Evolutionary conservation across 2,113 vertebrate species (phyloP), one percentile per base, ranked within the genome.

Genomic region (Alaudala cheleensis): DNA sequence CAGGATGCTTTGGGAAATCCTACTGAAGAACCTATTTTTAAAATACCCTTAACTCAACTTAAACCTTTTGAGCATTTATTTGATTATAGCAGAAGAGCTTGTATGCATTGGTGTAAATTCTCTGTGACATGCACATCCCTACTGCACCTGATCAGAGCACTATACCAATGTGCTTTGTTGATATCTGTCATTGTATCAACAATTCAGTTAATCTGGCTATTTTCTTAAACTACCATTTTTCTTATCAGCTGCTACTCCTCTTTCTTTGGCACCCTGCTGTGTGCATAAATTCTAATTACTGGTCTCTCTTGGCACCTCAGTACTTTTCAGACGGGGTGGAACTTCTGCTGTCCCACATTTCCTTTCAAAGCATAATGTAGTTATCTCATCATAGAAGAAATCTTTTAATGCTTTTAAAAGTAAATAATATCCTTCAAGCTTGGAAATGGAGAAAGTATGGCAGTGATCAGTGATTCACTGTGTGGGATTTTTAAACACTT

Each of bases 321-420:
- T 24, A 51, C 33, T 14, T 91, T 89, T 91, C 73, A 87, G 57
- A 82, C 0, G 0, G 22, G 45, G 89, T 67, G 26, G n/a, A 91
- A 90, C 56, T 87, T 83, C 28, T 61, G 18, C 62, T 81, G 45
- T 67, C 37, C 22, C 24, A 57, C 5, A 3, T 70, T 87, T 82
- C 31, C 76, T 95, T 92, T 82, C 67, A 88, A 93, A 71, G 71
- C n/a, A 86, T n/a, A 62, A 85, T 45, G 86, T 81, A 66, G 71
- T 33, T 90, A 92, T 95, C 96, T 96, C 79, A 96, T 93, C 95
- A 76, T 54, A 93, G 78, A 15, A 87, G 34, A 96, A 95, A 96
- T 92, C 86, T 91, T 81, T 54, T 65, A 94, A 83, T 40, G 45
- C 81, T 95, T 82, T 96, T 95, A 89, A 92, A 93, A 97, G 86